Conservation (phyloP, 2,797 vertebrate genomes). For the Mastacembelus armatus region DNA sequence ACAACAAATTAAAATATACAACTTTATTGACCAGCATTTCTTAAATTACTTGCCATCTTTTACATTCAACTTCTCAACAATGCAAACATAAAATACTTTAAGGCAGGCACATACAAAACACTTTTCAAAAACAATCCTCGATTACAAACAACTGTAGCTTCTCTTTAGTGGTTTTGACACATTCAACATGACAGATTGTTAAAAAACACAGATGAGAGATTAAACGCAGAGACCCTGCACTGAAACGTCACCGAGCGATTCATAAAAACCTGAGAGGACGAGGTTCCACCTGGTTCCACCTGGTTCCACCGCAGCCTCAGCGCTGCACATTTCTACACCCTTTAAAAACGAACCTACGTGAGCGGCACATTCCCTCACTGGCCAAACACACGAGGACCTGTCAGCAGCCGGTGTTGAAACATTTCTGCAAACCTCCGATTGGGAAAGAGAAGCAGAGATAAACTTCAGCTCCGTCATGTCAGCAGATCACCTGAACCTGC, state of each 20-base stretch:
- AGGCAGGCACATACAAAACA: not conserved
- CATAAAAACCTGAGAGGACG: not conserved
- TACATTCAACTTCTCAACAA: not conserved
- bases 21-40: conserved; percentile 10
- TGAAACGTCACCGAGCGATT: no score
- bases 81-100: not conserved
- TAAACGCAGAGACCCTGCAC: not conserved
- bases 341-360: no score
- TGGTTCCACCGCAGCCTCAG: no score
- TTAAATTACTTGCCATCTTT: not conserved
- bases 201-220: not conserved
- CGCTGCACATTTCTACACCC: no score
- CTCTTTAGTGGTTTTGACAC: not conserved
- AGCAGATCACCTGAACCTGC: not conserved
- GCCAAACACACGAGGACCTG: no score
- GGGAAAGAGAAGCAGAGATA: not conserved
- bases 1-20: not conserved
- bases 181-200: not conserved
- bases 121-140: not conserved
- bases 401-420: not conserved
- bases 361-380: no score
- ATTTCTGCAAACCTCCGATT: not conserved
- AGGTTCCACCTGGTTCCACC: not conserved
- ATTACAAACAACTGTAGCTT: not conserved
- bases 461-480: not conserved